Percentiles rank a stretch among this genome's conserved stretches.
These are phyloP conservation scores for Anticlea derivata DNA, from an alignment of 2,888 invertebrate species.

Conservation along the genomic window DNA sequence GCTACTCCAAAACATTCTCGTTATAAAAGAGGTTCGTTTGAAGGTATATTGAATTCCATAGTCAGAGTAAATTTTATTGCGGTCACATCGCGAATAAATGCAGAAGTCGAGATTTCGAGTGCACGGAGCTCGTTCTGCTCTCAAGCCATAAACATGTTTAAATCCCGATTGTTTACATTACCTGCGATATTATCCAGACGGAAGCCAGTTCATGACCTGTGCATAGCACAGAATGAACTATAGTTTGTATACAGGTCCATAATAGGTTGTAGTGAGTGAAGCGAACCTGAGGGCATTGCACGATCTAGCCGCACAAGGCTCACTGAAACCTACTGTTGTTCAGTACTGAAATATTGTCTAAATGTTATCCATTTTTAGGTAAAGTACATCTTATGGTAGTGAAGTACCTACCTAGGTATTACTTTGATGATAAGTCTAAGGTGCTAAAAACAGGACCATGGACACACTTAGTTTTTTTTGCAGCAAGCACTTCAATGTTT, in stretches of 20 bases:
- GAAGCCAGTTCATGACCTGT: constrained; percentile 38
- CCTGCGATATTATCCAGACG: constrained; percentile 35
- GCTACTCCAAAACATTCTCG: too few relatives aligned
- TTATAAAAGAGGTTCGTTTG: too few relatives aligned
- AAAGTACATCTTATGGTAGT: too few relatives aligned
- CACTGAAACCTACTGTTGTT: constrained; percentile 32
- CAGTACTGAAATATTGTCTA: constrained; percentile 15
- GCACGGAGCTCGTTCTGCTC: constrained; percentile 9
- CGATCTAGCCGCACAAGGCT: constrained; percentile 21
- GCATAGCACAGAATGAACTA: constrained; percentile 18
- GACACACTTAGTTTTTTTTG: too few relatives aligned
- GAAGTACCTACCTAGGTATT: too few relatives aligned
- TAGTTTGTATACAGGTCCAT: constrained; percentile 8
- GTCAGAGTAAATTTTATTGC: too few relatives aligned
- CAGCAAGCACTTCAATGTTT: too few relatives aligned
- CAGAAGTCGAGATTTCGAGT: background rate
- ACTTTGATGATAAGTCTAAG: too few relatives aligned
- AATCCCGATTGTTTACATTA: constrained; percentile 34
- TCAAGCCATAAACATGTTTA: constrained; percentile 28
- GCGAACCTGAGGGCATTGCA: constrained; percentile 24
- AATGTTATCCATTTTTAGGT: too few relatives aligned
- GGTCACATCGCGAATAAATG: too few relatives aligned
- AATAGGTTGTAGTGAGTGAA: background rate
- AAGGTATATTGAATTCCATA: too few relatives aligned
- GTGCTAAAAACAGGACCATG: too few relatives aligned